Base-by-base conservation (phyloP, 2,113 vertebrate genomes). In the Pithys albifrons region DNA sequence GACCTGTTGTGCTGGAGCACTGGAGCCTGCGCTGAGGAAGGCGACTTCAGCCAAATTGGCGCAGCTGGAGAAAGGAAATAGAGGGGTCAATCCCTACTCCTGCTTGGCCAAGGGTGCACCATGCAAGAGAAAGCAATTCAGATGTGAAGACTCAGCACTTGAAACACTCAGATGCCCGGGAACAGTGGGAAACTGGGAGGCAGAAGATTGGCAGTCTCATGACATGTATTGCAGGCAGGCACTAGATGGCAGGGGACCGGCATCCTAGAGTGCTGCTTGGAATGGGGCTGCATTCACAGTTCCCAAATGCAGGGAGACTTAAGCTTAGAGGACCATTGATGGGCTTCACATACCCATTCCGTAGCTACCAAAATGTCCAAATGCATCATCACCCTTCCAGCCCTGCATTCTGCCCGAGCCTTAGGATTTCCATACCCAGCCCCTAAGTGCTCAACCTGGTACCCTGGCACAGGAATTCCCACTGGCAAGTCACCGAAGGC, bases 1-100 rank as follows among this genome's bases (percentile, higher is more conserved):
- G 93, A 96, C 96, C 96, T 97, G 96, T 97, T 97, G 96, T 96
- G 91, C 96, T 95, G 94, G 85, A 92, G 91, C 87, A 8, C 77
- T 61, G 86, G 77, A 95, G 92, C 94, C 90, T 95, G 87, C 41
- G 52, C 90, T 55, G 93, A 76, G 84, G 39, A 81, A 89, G 75
- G 93, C 85, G 80, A 94, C 93, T 97, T 94, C 87, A 82, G 91
- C 94, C 95, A 57, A 95, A 95, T 66, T 95, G 95, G 88, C 52
- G 85, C 90, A 96, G 92, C 88, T 95, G 89, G 92, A 88, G 90
- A 71, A 91, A 78, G 70, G 83, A 90, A 95, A 67, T 39, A 8
- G 95, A 89, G 58, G 83, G 93, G 72, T 91, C 85, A 65, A 0
- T 88, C 72, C 82, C 66, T 86, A 67, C 72, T 90, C 29, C 54